Evolutionary conservation across 2,888 invertebrate species (phyloP).

Genomic region (Troglohyphantes excavatus): DNA sequence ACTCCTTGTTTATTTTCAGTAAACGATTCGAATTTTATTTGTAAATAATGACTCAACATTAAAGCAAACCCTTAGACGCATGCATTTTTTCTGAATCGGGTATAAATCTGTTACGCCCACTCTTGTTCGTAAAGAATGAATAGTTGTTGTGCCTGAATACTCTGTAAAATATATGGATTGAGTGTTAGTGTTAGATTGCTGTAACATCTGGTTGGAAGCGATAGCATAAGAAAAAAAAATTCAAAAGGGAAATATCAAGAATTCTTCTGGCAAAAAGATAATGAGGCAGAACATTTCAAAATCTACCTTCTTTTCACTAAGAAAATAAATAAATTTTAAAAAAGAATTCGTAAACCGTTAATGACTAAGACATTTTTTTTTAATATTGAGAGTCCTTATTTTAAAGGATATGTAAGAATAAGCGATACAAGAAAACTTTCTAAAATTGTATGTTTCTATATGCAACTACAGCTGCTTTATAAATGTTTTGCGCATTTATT

Average conservation of each 20-base stretch:
- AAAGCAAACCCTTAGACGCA: conserved; percentile 12
- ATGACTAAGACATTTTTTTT: not conserved
- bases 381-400: not conserved
- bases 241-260: not conserved
- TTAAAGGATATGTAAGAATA: not conserved
- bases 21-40: not conserved
- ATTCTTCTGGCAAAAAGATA: conserved; percentile 19
- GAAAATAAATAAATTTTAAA: not conserved
- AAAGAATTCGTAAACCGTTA: not conserved
- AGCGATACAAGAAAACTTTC: not conserved
- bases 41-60: conserved; percentile 37
- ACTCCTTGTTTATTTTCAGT: not conserved
- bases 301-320: conserved; percentile 4
- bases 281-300: conserved; percentile 26
- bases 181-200: conserved; percentile 39
- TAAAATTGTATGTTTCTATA: not conserved
- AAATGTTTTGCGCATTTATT: not conserved
- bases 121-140: conserved; percentile 25
- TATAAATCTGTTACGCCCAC: conserved; percentile 40
- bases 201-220: conserved; percentile 61
- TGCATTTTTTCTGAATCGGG: conserved; percentile 22
- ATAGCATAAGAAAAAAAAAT: conserved; percentile 54
- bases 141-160: conserved; percentile 38
- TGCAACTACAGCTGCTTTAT: not conserved
- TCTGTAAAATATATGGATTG: conserved; percentile 53